Evolutionary conservation across 2,888 invertebrate genomes (phyloP).

Genomic region (Temnothorax unifasciatus): DNA sequence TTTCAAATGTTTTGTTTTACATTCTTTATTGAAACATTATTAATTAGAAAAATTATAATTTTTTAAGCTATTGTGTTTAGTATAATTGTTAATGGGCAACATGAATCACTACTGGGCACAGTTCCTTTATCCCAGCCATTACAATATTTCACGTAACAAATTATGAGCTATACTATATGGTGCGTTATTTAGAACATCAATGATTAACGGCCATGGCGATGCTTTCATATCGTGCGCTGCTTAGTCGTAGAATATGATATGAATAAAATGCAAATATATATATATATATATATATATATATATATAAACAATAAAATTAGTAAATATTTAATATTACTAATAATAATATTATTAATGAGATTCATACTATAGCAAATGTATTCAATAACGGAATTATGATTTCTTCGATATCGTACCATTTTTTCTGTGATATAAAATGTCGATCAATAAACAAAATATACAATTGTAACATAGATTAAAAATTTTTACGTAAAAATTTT

Average conservation of each 20-base stretch:
- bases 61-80: neutral
- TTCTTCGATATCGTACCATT: neutral
- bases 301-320: neutral
- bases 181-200: slow-evolving; percentile 12
- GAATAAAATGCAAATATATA: neutral
- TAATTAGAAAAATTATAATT: neutral
- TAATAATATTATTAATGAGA: neutral
- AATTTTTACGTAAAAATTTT: neutral
- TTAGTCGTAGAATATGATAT: neutral
- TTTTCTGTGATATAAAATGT: neutral
- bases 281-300: neutral
- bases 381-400: neutral
- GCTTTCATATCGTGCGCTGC: neutral
- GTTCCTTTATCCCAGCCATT: neutral
- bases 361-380: neutral
- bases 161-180: neutral
- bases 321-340: neutral
- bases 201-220: neutral
- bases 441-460: neutral
- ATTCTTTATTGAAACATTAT: neutral
- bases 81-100: slow-evolving; percentile 1
- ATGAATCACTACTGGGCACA: neutral
- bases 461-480: neutral
- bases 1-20: neutral
- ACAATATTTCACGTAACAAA: slow-evolving; percentile 19